phyloP scores from a whole-genome alignment of 2,797 vertebrate species.

The Arctocebus calabarensis region DNA sequence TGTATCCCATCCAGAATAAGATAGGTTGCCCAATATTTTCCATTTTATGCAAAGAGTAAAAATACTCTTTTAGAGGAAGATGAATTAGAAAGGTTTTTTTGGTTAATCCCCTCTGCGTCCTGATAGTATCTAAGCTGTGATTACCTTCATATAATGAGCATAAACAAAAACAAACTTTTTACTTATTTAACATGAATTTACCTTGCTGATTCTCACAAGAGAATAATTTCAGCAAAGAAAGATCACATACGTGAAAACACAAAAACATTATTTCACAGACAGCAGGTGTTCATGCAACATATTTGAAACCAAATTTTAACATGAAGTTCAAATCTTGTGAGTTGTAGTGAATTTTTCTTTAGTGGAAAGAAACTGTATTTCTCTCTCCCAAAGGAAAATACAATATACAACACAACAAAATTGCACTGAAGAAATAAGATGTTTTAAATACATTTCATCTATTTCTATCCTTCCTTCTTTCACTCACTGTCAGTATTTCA shows the following conservation, averaged over 20 bases:
- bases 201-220: not conserved
- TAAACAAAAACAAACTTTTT: not conserved
- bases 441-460: not conserved
- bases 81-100: not conserved
- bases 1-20: not conserved
- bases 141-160: not conserved
- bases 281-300: no score
- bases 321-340: not conserved
- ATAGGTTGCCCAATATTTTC: not conserved
- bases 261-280: rapidly evolving
- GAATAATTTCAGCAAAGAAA: not conserved
- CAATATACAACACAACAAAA: not conserved
- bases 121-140: no score
- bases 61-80: not conserved
- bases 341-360: not conserved
- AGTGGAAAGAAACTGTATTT: not conserved
- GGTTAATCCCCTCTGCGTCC: not conserved
- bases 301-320: no score
- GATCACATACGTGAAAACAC: no score
- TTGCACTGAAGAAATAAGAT: not conserved
- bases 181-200: rapidly evolving
- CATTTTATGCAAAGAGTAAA: not conserved
- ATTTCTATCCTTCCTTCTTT: rapidly evolving
- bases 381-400: not conserved
- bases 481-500: not conserved